Conservation (phyloP, 2,888 invertebrate genomes). For the Mesorhabditis belari region DNA sequence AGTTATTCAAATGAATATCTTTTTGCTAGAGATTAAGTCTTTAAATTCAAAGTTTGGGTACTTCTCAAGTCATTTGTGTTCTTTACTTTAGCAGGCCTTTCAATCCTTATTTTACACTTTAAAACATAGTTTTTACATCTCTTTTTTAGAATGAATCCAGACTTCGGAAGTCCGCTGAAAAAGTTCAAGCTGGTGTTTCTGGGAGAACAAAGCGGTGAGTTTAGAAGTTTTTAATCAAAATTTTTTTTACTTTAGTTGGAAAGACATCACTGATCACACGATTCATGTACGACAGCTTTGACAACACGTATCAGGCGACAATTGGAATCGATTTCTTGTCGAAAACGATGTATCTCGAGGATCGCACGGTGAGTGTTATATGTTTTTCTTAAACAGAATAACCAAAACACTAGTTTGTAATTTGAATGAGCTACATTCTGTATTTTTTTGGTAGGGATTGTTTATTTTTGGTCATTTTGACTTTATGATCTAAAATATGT, state of each 20-base stretch:
- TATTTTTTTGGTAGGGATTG: not conserved
- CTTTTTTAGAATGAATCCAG: no score
- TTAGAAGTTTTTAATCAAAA: no score
- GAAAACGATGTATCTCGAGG: slow-evolving; percentile 99
- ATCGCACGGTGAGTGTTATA: slow-evolving; percentile 68
- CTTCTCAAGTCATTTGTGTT: no score
- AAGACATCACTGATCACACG: slow-evolving; percentile 97
- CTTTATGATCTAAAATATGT: not conserved
- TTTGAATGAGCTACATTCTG: no score
- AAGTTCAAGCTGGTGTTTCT: slow-evolving; percentile 99
- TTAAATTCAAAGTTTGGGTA: no score
- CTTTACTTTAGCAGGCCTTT: no score
- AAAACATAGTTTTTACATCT: no score
- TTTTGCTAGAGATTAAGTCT: no score
- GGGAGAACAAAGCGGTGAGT: slow-evolving; percentile 79
- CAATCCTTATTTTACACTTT: no score
- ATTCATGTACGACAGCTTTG: slow-evolving; percentile 99
- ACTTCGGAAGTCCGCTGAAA: slow-evolving; percentile 94
- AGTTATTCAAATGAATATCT: no score
- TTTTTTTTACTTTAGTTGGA: slow-evolving; percentile 61
- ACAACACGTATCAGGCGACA: slow-evolving; percentile 99
- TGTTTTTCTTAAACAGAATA: not conserved
- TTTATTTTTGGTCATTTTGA: not conserved
- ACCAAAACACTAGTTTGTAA: not conserved
- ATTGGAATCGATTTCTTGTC: slow-evolving; percentile 99